Conservation (phyloP, 2,113 vertebrate genomes). For the Lipotes vexillifer region DNA sequence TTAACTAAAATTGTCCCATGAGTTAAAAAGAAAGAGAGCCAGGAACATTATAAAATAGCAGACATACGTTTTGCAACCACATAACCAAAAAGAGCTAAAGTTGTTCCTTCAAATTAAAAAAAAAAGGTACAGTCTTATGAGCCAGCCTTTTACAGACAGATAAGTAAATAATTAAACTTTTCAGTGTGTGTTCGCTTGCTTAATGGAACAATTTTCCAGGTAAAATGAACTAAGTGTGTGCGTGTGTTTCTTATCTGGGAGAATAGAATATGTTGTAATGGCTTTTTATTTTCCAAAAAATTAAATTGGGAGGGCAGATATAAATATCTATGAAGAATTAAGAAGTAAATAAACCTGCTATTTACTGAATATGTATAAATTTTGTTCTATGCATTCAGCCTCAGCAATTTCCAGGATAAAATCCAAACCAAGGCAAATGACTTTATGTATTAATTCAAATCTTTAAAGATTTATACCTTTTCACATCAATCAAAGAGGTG, state of each 20-base stretch:
- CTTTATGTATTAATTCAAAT: background rate
- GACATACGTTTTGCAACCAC: background rate
- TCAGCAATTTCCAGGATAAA: background rate
- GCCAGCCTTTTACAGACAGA: background rate
- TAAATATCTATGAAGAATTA: background rate
- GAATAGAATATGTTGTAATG: background rate
- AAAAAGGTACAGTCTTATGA: background rate
- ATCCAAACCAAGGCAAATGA: background rate
- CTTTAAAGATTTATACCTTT: background rate
- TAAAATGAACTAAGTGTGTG: background rate
- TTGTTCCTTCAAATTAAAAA: background rate
- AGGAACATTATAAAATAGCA: background rate
- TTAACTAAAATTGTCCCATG: slow-evolving; percentile 57
- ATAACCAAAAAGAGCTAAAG: background rate
- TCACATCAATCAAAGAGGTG: background rate
- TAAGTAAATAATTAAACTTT: background rate
- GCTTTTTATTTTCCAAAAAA: background rate
- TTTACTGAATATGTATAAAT: background rate
- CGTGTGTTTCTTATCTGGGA: background rate
- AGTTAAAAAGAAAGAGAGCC: background rate
- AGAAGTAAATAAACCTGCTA: background rate
- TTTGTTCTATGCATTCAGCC: background rate
- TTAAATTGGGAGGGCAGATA: background rate
- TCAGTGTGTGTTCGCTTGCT: background rate
- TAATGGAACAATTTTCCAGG: background rate